Conservation (phyloP, 2,888 invertebrate species). For the Leptopilina drosophilae region DNA sequence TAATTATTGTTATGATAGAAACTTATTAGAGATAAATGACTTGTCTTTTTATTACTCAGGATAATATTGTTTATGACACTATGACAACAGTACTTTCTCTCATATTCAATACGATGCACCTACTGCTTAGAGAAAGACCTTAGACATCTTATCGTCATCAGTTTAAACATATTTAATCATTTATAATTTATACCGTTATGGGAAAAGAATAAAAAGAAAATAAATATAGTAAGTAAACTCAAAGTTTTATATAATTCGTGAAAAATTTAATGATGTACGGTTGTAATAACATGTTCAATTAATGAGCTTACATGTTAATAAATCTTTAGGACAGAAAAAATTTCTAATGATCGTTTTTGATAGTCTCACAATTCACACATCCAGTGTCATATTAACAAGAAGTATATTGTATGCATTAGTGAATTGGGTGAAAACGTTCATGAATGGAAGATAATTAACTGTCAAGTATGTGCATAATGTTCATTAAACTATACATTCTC, state of each 20-base stretch:
- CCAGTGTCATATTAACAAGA: not conserved
- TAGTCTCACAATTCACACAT: not conserved
- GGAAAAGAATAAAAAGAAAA: not conserved
- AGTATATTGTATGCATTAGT: not conserved
- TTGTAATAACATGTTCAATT: constrained; percentile 2
- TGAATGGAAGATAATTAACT: constrained; percentile 16
- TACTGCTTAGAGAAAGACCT: not conserved
- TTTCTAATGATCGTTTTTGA: not conserved
- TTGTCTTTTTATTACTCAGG: not conserved
- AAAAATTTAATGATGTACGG: not conserved
- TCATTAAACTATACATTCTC: constrained; percentile 1
- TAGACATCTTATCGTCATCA: not conserved
- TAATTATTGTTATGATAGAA: not conserved
- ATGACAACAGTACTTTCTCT: not conserved
- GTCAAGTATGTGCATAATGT: not conserved
- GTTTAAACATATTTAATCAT: not conserved
- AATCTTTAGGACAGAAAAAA: not conserved
- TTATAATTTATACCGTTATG: not conserved
- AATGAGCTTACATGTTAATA: not conserved
- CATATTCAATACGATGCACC: not conserved
- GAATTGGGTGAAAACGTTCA: constrained; percentile 1
- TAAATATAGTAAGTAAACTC: not conserved
- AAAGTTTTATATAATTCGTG: not conserved
- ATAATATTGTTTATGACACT: not conserved
- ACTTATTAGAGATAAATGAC: not conserved